These are phyloP conservation scores for Anolis apletophallus DNA, from an alignment of 2,797 vertebrate species.

Conservation along the genomic window DNA sequence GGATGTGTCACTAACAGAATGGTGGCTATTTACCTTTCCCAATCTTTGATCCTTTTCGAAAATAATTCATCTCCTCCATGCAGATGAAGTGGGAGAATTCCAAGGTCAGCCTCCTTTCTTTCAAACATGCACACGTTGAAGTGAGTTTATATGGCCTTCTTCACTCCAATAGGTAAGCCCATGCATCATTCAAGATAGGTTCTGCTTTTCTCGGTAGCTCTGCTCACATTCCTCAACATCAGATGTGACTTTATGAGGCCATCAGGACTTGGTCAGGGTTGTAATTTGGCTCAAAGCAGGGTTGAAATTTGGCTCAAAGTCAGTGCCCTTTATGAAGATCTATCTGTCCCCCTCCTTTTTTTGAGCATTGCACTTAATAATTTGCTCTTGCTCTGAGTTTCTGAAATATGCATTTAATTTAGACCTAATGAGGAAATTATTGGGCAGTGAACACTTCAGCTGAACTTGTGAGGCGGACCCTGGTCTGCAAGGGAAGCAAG, in stretches of 20 bases:
- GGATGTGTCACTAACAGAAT: no score
- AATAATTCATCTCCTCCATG: background rate
- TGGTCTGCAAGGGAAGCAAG: slow-evolving; percentile 28
- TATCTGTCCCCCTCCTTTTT: slow-evolving; percentile 5
- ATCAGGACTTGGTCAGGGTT: slow-evolving; percentile 38
- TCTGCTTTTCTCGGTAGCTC: slow-evolving; percentile 24
- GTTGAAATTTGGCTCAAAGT: slow-evolving; percentile 52
- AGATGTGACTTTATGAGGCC: background rate
- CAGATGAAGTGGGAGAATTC: background rate
- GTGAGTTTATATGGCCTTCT: slow-evolving; percentile 32
- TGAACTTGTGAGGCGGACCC: slow-evolving; percentile 38
- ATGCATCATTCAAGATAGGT: slow-evolving; percentile 28
- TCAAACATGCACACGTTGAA: slow-evolving; percentile 16
- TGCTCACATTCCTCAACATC: slow-evolving; percentile 42
- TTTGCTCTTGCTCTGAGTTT: slow-evolving; percentile 57
- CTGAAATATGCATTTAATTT: slow-evolving; percentile 74
- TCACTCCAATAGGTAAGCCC: slow-evolving; percentile 22
- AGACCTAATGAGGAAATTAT: slow-evolving; percentile 65
- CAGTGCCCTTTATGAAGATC: slow-evolving; percentile 47
- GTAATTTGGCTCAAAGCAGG: slow-evolving; percentile 55
- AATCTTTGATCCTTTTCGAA: no score
- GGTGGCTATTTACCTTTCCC: no score
- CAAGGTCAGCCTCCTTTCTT: background rate
- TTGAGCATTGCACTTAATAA: slow-evolving; percentile 55
- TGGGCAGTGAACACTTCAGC: slow-evolving; percentile 41